phyloP scores from a whole-genome alignment of 2,113 vertebrate genomes.

The Serinus canaria region DNA sequence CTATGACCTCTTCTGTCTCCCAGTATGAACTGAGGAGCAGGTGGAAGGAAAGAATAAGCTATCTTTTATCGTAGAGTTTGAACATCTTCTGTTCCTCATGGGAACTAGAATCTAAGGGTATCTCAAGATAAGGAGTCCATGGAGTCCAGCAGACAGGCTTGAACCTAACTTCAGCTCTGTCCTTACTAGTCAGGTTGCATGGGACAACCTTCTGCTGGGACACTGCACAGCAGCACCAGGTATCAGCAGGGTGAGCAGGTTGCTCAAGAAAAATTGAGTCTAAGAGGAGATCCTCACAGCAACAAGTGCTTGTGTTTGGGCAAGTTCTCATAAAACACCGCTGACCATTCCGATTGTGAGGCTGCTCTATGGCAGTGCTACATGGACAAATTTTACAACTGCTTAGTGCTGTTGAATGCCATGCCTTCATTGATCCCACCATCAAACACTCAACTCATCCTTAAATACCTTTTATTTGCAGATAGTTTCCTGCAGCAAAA shows the following conservation, averaged over 20 bases:
- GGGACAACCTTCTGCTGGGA: not conserved
- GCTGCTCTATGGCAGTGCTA: not conserved
- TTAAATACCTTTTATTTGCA: not conserved
- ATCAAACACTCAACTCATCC: not conserved
- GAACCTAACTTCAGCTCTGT: not conserved
- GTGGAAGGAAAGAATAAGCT: not conserved
- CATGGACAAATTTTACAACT: not conserved
- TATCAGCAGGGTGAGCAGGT: not conserved
- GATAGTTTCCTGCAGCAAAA: not conserved
- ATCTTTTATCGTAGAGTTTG: not conserved
- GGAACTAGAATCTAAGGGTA: not conserved
- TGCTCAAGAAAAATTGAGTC: not conserved
- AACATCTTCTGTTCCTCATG: not conserved
- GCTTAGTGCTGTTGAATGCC: not conserved
- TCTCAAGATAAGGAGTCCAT: not conserved
- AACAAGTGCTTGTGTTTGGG: not conserved
- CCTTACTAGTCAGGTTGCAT: not conserved
- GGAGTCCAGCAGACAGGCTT: not conserved
- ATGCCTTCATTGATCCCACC: not conserved
- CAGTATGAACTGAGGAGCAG: not conserved
- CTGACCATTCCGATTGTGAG: not conserved
- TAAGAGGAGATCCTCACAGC: not conserved
- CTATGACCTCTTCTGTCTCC: not conserved
- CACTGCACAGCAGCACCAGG: not conserved
- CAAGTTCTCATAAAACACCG: not conserved